Evolutionary conservation across 2,888 invertebrate genomes (phyloP).

Genomic region (Calameuta idolon): DNA sequence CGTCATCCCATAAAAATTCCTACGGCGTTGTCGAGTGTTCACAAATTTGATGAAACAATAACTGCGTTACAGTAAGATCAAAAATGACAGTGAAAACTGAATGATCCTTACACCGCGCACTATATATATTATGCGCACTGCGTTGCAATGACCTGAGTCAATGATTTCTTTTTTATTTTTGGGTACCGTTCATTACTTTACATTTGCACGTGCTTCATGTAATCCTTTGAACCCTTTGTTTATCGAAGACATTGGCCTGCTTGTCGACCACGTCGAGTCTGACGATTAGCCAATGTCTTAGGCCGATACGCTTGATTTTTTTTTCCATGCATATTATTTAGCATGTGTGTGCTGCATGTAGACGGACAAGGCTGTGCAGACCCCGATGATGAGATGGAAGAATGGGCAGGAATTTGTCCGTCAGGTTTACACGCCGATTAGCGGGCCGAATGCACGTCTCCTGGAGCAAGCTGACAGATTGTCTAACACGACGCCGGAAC

Average conservation of each 20-base stretch:
- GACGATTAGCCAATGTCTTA: constrained; percentile 28
- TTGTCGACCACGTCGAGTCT: background rate
- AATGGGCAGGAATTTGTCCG: constrained; percentile 63
- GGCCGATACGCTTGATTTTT: constrained; percentile 48
- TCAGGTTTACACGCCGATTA: constrained; percentile 57
- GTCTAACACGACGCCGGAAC: constrained; percentile 58
- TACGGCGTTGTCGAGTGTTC: constrained; percentile 45
- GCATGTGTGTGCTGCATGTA: constrained; percentile 67
- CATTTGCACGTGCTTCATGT: background rate
- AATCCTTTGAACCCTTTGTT: background rate
- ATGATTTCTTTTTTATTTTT: background rate
- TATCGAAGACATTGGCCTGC: background rate
- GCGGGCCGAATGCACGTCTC: constrained; percentile 58
- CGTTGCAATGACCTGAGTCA: background rate
- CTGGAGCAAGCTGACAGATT: constrained; percentile 62
- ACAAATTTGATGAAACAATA: background rate
- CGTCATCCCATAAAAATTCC: constrained; percentile 21
- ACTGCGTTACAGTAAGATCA: background rate
- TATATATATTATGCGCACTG: background rate
- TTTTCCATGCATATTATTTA: constrained; percentile 38
- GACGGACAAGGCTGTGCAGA: constrained; percentile 57
- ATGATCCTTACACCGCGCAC: background rate
- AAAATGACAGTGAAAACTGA: background rate
- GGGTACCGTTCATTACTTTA: background rate
- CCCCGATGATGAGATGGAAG: constrained; percentile 59